Conservation (phyloP, 2,113 vertebrate species). For the Tachuris rubrigastra region DNA sequence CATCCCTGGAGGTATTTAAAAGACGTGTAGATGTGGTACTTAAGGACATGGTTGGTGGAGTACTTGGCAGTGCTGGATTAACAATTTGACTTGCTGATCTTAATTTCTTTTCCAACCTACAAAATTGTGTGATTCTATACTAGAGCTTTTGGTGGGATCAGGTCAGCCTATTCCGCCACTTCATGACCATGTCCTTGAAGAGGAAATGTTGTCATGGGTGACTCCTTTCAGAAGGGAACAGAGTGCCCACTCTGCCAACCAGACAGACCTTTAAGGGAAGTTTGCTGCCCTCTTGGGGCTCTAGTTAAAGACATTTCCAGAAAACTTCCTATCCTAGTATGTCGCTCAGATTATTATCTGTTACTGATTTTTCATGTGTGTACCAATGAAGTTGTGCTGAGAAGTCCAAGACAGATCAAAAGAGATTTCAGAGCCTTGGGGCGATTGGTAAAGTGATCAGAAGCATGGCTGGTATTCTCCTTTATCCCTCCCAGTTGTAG, state of each 20-base stretch:
- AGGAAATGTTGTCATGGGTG: neutral
- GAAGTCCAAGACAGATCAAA: neutral
- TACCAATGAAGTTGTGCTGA: neutral
- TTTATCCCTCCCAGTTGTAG: neutral
- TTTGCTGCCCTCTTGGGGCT: neutral
- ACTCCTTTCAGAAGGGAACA: neutral
- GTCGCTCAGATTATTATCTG: neutral
- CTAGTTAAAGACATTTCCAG: neutral
- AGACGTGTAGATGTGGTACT: neutral
- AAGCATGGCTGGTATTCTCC: neutral
- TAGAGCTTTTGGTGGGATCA: neutral
- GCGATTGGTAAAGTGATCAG: neutral
- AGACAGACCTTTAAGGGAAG: neutral
- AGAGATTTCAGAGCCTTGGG: neutral
- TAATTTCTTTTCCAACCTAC: neutral
- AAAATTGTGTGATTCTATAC: rapidly evolving
- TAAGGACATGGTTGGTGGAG: neutral
- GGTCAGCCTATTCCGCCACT: neutral
- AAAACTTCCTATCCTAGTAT: neutral
- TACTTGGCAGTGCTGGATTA: neutral
- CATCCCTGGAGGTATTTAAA: neutral
- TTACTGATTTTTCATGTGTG: neutral
- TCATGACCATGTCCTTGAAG: neutral
- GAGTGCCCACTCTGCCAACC: neutral
- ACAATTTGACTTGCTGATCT: neutral